Conservation (phyloP, 2,888 invertebrate genomes). For the Cantharis nigra region DNA sequence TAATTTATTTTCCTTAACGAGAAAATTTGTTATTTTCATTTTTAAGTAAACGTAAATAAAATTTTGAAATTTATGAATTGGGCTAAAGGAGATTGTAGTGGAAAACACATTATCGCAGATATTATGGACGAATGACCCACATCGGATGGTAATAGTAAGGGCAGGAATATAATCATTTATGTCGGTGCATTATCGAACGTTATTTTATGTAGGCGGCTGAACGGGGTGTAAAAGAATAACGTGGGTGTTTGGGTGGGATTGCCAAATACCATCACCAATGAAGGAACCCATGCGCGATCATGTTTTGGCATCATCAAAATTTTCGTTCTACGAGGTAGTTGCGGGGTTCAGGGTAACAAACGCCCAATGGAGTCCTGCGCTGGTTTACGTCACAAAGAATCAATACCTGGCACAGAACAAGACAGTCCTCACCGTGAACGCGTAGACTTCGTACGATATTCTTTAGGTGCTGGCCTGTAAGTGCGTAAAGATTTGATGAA, state of each 20-base stretch:
- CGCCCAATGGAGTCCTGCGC: conserved; percentile 42
- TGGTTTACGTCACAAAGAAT: conserved; percentile 53
- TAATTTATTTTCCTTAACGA: neutral
- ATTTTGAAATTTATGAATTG: neutral
- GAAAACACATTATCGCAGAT: neutral
- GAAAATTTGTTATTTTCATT: neutral
- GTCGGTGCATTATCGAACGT: conserved; percentile 52
- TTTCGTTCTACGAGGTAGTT: conserved; percentile 41
- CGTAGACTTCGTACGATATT: conserved; percentile 47
- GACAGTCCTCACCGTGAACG: conserved; percentile 49
- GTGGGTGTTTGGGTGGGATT: conserved; percentile 56
- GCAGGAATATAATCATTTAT: neutral
- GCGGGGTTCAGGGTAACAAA: conserved; percentile 37
- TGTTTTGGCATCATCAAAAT: conserved; percentile 56
- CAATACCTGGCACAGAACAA: conserved; percentile 50
- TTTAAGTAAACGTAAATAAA: neutral
- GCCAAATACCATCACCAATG: conserved; percentile 54
- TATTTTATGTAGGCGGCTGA: conserved; percentile 59
- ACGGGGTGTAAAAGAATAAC: conserved; percentile 55
- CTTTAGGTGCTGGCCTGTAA: conserved; percentile 29
- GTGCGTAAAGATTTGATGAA: conserved; percentile 46
- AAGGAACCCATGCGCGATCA: conserved; percentile 57
- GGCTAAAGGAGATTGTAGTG: neutral
- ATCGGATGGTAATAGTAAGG: neutral
- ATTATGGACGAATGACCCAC: neutral